Conservation (phyloP, 2,888 invertebrate species). For the Cantharis rustica region DNA sequence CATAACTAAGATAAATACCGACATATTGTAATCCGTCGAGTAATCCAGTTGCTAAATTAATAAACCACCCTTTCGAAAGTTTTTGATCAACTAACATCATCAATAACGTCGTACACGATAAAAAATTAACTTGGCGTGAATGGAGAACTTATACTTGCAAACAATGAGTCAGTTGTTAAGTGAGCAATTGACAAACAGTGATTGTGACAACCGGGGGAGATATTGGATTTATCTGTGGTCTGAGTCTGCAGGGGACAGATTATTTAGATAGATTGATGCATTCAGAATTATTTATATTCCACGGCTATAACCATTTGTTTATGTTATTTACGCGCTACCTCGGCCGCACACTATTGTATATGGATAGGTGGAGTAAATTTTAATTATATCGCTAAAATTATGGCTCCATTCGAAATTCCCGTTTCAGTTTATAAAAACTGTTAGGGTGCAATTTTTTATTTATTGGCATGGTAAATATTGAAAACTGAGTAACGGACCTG, state of each 20-base stretch:
- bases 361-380: not conserved
- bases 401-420: not conserved
- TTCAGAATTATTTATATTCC: slow-evolving; percentile 54
- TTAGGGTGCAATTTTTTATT: not conserved
- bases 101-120: not conserved
- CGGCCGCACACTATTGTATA: not conserved
- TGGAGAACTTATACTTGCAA: slow-evolving; percentile 28
- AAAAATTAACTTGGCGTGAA: slow-evolving; percentile 7
- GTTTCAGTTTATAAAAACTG: not conserved
- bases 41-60: not conserved
- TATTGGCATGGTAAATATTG: not conserved
- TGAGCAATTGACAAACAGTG: slow-evolving; percentile 55
- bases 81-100: slow-evolving; percentile 3
- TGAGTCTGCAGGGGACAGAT: slow-evolving; percentile 51
- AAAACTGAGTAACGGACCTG: not conserved
- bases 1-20: slow-evolving; percentile 17
- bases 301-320: slow-evolving; percentile 53
- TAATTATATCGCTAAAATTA: not conserved
- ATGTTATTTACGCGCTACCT: slow-evolving; percentile 45
- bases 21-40: slow-evolving; percentile 19
- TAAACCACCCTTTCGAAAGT: not conserved
- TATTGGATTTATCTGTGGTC: slow-evolving; percentile 54
- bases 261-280: slow-evolving; percentile 53
- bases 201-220: slow-evolving; percentile 53
- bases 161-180: slow-evolving; percentile 52